Evolutionary conservation across 2,888 invertebrate species (phyloP), one percentile per base, ranked within the genome.

Genomic region (Deladenus siricidicola): DNA sequence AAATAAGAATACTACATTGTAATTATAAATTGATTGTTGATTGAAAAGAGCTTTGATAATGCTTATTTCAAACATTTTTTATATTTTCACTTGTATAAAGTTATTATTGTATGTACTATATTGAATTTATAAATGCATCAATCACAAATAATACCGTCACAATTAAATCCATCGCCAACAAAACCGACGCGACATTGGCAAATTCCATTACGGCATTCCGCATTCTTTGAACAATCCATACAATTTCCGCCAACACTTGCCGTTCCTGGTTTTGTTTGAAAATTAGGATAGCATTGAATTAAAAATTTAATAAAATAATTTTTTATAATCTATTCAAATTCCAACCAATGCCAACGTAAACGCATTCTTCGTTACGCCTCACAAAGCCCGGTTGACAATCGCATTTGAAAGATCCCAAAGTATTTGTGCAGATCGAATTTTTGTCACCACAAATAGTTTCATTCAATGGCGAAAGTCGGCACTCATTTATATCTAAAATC

Each of bases 171-270:
- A 63, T 76, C 74, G 21, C 76, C 76, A 51, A 57, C 56, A 60
- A 70, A 72, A 29, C 76, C 76, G 34, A 70, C 58, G 42, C 70
- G 70, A 53, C 76, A 76, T 56, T 75, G 72, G 53, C 76, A 76
- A 8, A 73, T 67, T 19, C 72, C 75, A 17, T 57, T 66, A 1
- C 54, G 58, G 43, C 76, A 76, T 4, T 67, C 64, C 10, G 76
- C 70, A 42, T 70, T 47, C 2, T 59, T 50, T 6, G 64, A 64
- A 50, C 76, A 76, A n/a, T 73, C 66, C 10, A 57, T 57, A 53
- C 76, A 76, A 54, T 75, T 69, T n/a, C n/a, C n/a, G n/a, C n/a
- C n/a, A 24, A 67, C 60, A 8, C 70, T 42, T 1, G 39, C 30
- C 39, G 34, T 45, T n/a, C n/a, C n/a, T n/a, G n/a, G n/a, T n/a